Conservation (phyloP, 23 tunicate genomes). For the Corella eumyota region DNA sequence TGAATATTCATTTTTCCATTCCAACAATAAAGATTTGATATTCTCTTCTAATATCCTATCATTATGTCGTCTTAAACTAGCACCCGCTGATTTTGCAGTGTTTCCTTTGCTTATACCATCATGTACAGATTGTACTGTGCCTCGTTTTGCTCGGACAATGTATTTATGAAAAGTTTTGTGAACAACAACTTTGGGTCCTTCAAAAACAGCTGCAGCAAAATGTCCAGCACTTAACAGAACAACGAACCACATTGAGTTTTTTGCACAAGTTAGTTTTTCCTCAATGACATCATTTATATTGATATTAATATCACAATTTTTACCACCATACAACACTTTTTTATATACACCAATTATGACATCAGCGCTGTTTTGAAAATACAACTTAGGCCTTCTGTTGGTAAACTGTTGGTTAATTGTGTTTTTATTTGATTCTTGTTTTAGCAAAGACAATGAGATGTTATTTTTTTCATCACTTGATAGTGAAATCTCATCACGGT, state of each 20-base stretch:
- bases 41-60: slow-evolving; percentile 40
- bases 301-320: not conserved
- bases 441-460: slow-evolving; percentile 20
- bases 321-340: slow-evolving; percentile 33
- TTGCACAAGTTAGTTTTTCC: slow-evolving; percentile 3
- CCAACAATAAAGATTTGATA: slow-evolving; percentile 30
- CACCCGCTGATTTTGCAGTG: slow-evolving; percentile 79
- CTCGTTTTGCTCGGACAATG: slow-evolving; percentile 86
- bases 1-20: slow-evolving; percentile 67
- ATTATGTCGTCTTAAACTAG: slow-evolving; percentile 70
- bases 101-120: slow-evolving; percentile 24
- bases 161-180: slow-evolving; percentile 92
- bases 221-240: slow-evolving; percentile 72
- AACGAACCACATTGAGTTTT: slow-evolving; percentile 18
- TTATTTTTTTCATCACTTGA: slow-evolving; percentile 5
- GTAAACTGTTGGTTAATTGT: slow-evolving; percentile 31
- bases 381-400: slow-evolving; percentile 50
- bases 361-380: slow-evolving; percentile 36
- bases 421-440: slow-evolving; percentile 3
- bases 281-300: not conserved
- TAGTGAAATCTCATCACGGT: slow-evolving; percentile 3
- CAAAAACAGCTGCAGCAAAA: slow-evolving; percentile 81
- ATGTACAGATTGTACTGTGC: slow-evolving; percentile 68
- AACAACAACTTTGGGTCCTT: slow-evolving; percentile 23
- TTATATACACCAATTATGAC: slow-evolving; percentile 46